These are phyloP conservation scores for Masticophis lateralis DNA, from an alignment of 2,797 vertebrate species.

Conservation along the genomic window DNA sequence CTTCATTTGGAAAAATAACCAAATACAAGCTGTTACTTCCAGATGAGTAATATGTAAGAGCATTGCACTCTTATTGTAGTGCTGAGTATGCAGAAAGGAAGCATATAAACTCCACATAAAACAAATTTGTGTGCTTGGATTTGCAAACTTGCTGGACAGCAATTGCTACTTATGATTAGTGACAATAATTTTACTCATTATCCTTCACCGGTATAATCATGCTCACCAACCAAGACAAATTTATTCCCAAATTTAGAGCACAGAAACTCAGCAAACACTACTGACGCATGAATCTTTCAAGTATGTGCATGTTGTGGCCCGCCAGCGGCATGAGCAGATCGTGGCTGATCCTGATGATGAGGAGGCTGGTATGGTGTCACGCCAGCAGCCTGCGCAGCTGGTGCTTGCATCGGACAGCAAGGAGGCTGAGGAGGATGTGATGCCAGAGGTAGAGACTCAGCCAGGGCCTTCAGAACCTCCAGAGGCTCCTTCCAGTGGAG, in stretches of 20 bases:
- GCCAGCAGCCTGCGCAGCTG: too few relatives aligned
- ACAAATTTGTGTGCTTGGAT: neutral
- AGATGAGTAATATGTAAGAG: neutral
- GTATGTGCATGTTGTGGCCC: neutral
- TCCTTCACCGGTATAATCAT: neutral
- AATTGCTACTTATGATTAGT: neutral
- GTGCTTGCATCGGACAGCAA: too few relatives aligned
- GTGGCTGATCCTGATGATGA: too few relatives aligned
- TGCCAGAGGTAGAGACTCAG: too few relatives aligned
- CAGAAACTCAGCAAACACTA: neutral
- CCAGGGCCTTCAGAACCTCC: too few relatives aligned
- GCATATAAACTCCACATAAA: neutral
- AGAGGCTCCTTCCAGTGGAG: too few relatives aligned
- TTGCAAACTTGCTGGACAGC: neutral
- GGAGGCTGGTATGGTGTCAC: too few relatives aligned
- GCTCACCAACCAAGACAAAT: neutral
- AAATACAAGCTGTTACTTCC: neutral
- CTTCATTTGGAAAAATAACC: neutral
- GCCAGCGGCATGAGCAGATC: too few relatives aligned
- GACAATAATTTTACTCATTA: neutral
- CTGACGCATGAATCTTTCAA: neutral
- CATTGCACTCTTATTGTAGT: neutral
- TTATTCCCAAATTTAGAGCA: neutral
- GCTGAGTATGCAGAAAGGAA: neutral
- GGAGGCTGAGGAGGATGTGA: too few relatives aligned